Evolutionary conservation across 2,888 invertebrate species (phyloP).

Genomic region (Ypsolopha scabrella): DNA sequence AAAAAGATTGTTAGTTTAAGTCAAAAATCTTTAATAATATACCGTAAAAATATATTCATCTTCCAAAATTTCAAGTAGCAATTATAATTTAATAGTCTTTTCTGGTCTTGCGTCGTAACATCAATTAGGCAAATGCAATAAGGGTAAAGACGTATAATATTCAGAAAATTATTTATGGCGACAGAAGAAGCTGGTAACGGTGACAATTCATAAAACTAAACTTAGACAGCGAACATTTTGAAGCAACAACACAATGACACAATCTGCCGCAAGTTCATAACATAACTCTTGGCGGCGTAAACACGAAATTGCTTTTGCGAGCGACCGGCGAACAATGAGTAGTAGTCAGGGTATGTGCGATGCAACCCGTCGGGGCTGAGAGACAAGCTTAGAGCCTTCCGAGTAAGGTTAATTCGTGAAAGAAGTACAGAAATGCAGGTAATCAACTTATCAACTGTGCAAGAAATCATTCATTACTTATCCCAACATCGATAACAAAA

Average conservation of each 20-base stretch:
- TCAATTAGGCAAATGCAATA: too few species aligned
- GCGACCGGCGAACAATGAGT: slow-evolving; percentile 41
- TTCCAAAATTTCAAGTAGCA: too few species aligned
- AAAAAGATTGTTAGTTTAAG: too few species aligned
- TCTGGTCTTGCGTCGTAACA: too few species aligned
- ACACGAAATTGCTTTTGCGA: slow-evolving; percentile 56
- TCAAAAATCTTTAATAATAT: too few species aligned
- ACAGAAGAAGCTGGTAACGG: background rate
- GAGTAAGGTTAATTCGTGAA: too few species aligned
- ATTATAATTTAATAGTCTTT: too few species aligned
- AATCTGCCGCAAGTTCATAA: background rate
- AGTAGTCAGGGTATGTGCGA: background rate
- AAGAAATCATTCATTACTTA: background rate
- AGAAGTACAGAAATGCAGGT: too few species aligned
- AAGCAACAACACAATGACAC: slow-evolving; percentile 1
- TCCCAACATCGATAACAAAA: too few species aligned
- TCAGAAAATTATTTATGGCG: too few species aligned
- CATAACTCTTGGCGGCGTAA: slow-evolving; percentile 16
- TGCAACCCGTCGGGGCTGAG: background rate
- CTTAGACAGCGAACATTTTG: background rate
- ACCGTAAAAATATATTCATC: too few species aligned
- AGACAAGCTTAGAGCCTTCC: background rate
- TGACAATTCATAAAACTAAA: background rate
- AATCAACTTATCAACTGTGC: background rate
- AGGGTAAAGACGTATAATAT: too few species aligned